These are phyloP conservation scores for Pipistrellus kuhlii DNA, from an alignment of 2,797 vertebrate species.

Conservation along the genomic window DNA sequence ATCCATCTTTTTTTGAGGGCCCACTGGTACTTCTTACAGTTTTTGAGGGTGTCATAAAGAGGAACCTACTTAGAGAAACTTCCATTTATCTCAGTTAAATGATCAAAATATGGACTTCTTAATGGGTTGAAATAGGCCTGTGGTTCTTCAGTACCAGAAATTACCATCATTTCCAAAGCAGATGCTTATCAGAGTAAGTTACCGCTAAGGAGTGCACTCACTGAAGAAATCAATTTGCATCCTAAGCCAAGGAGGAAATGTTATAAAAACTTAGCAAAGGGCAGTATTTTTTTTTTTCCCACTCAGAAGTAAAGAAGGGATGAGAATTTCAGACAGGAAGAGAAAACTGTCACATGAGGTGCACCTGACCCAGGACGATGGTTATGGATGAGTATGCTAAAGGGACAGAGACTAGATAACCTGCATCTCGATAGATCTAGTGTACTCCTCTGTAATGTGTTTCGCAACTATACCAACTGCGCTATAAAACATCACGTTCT, in stretches of 20 bases:
- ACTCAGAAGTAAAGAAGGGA: slow-evolving; percentile 53
- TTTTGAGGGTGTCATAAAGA: slow-evolving; percentile 4
- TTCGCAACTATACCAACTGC: slow-evolving; percentile 20
- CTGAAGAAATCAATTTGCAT: slow-evolving; percentile 30
- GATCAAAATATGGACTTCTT: not conserved
- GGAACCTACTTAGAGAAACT: not conserved
- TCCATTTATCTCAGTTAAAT: slow-evolving; percentile 34
- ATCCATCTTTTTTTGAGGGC: not conserved
- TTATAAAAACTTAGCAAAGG: slow-evolving; percentile 44
- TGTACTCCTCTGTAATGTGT: not conserved
- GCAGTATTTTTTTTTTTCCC: not conserved
- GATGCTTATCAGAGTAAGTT: slow-evolving; percentile 22
- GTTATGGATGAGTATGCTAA: not conserved
- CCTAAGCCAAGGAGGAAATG: slow-evolving; percentile 43
- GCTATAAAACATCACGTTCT: slow-evolving; percentile 18
- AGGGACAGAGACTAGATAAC: slow-evolving; percentile 44
- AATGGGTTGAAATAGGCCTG: not conserved
- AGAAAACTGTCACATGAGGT: not conserved
- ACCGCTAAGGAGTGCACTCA: not conserved
- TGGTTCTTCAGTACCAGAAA: slow-evolving; percentile 19
- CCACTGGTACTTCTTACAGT: not conserved
- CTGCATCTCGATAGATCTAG: not conserved
- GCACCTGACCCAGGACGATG: not conserved
- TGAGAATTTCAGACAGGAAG: slow-evolving; percentile 4
- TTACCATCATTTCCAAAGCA: slow-evolving; percentile 44